Evolutionary conservation across 2,888 invertebrate species (phyloP).

Genomic region (Chrysomela aeneicollis): DNA sequence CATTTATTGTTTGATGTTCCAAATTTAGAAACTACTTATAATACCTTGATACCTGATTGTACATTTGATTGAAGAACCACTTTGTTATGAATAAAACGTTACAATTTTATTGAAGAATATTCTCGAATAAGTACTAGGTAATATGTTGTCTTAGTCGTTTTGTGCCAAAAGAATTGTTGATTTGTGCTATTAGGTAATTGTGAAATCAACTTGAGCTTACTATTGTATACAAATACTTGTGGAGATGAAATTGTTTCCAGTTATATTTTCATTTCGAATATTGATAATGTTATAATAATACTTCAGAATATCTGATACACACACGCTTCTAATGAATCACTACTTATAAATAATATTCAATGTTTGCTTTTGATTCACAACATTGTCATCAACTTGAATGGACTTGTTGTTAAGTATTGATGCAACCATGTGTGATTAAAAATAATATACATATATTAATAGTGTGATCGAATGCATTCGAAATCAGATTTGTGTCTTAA

Average conservation of each 20-base stretch:
- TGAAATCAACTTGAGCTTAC: background rate
- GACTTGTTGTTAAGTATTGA: background rate
- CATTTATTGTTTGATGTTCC: background rate
- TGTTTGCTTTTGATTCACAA: background rate
- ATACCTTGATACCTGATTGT: background rate
- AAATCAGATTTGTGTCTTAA: background rate
- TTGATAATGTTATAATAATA: no score
- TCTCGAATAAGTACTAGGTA: background rate
- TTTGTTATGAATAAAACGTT: background rate
- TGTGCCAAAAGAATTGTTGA: slow-evolving; percentile 3
- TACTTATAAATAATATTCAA: background rate
- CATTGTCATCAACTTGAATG: background rate
- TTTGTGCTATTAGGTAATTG: slow-evolving; percentile 2
- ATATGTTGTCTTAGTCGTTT: background rate
- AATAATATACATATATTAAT: background rate
- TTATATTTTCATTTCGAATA: no score
- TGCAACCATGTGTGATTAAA: background rate
- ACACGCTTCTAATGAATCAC: background rate
- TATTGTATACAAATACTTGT: background rate
- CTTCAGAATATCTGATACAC: no score
- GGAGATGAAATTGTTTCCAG: background rate
- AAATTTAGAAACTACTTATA: background rate
- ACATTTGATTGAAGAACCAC: background rate
- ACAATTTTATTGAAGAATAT: background rate
- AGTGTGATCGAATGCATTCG: background rate